phyloP scores from a whole-genome alignment of 2,888 invertebrate genomes.

The Agonum fuliginosum region DNA sequence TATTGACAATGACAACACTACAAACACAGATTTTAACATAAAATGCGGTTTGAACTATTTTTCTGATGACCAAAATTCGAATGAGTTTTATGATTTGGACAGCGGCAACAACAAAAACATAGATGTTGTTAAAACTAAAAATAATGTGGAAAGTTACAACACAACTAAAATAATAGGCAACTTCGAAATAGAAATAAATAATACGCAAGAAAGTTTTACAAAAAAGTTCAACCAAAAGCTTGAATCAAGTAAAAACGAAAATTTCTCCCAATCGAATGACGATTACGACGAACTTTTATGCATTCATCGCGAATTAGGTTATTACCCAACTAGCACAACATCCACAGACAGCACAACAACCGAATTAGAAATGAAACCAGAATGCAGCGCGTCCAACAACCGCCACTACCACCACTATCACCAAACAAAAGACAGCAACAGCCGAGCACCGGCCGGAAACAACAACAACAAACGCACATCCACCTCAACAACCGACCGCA shows the following conservation, averaged over 20 bases:
- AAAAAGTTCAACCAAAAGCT: constrained; percentile 48
- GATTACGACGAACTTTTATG: constrained; percentile 82
- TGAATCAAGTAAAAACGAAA: constrained; percentile 42
- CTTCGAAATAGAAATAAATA: constrained; percentile 57
- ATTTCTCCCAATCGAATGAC: constrained; percentile 25
- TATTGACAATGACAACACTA: neutral
- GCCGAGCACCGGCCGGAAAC: neutral
- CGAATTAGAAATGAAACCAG: no score
- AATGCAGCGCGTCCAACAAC: no score
- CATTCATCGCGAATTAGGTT: constrained; percentile 79
- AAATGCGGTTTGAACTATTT: constrained; percentile 57
- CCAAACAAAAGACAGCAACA: neutral
- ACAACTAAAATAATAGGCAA: constrained; percentile 56
- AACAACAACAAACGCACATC: constrained; percentile 55
- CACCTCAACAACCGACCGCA: constrained; percentile 62
- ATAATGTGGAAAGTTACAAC: constrained; percentile 30
- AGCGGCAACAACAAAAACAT: constrained; percentile 5
- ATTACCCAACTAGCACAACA: no score
- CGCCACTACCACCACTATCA: no score
- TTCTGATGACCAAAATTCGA: constrained; percentile 29
- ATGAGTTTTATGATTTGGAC: constrained; percentile 15
- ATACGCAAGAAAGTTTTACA: constrained; percentile 53
- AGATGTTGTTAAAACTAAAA: neutral
- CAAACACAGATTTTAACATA: constrained; percentile 49
- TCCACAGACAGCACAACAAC: no score